Evolutionary conservation across 1,140 invertebrate genomes (phyloP).

Genomic region (Panulirus ornatus): DNA sequence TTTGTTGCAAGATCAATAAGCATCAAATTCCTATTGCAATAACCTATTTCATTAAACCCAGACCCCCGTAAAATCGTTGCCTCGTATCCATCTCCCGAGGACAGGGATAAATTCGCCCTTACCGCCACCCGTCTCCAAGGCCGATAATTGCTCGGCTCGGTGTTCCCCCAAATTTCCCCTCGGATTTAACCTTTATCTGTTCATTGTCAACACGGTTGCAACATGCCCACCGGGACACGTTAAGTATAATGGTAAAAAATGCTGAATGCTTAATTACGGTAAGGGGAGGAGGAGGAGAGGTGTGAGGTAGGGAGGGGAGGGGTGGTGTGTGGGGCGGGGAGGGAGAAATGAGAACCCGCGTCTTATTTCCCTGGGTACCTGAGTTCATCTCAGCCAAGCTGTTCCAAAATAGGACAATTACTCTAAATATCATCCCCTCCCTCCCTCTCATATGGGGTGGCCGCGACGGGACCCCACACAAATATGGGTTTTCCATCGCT

Average conservation of each 20-base stretch:
- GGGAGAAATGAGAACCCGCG: background rate
- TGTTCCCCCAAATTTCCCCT: slow-evolving; percentile 47
- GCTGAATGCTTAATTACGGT: slow-evolving; percentile 60
- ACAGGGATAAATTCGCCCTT: background rate
- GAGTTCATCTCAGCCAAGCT: slow-evolving; percentile 25
- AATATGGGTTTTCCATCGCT: slow-evolving; percentile 26
- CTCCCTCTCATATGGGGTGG: background rate
- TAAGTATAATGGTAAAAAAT: slow-evolving; percentile 66
- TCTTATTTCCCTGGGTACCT: slow-evolving; percentile 37
- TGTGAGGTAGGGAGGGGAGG: background rate
- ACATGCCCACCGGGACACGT: slow-evolving; percentile 52
- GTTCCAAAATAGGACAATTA: slow-evolving; percentile 52
- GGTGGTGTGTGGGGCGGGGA: background rate
- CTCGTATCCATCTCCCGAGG: slow-evolving; percentile 25
- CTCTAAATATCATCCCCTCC: slow-evolving; percentile 27
- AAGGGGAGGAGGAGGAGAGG: background rate
- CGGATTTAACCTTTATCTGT: slow-evolving; percentile 61
- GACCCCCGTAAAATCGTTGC: slow-evolving; percentile 50
- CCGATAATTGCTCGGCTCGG: slow-evolving; percentile 4
- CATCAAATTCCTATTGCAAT: slow-evolving; percentile 66
- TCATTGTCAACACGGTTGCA: slow-evolving; percentile 55
- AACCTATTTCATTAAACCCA: slow-evolving; percentile 62
- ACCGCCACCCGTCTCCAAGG: background rate
- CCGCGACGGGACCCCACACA: background rate
- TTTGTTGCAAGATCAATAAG: slow-evolving; percentile 69